Conservation (phyloP, 2,888 invertebrate species). For the Melanostoma mellinum region DNA sequence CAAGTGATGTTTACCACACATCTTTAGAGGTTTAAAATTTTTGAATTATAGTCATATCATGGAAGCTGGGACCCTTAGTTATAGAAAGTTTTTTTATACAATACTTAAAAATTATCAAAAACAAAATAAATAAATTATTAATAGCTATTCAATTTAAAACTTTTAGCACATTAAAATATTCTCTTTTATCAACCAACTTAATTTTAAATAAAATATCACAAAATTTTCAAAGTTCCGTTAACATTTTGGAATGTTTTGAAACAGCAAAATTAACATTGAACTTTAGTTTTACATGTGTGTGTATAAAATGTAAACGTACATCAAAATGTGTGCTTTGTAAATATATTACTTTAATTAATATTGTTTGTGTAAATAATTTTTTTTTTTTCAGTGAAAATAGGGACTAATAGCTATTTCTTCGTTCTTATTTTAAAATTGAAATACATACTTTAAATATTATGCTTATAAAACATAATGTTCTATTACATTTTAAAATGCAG, state of each 20-base stretch:
- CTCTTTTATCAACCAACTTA: slow-evolving; percentile 23
- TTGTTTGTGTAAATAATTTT: too few species aligned
- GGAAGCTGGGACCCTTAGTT: too few species aligned
- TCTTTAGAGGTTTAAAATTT: too few species aligned
- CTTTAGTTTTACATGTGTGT: slow-evolving; percentile 18
- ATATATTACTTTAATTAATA: slow-evolving; percentile 21
- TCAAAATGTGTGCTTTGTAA: slow-evolving; percentile 50
- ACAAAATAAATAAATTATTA: slow-evolving; percentile 19
- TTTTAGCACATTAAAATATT: slow-evolving; percentile 3
- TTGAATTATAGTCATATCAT: too few species aligned
- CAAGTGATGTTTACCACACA: too few species aligned
- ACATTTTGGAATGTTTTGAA: slow-evolving; percentile 48
- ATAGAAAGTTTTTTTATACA: too few species aligned
- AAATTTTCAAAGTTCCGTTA: slow-evolving; percentile 52
- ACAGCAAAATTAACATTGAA: slow-evolving; percentile 44
- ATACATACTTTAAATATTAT: slow-evolving; percentile 18
- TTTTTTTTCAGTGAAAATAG: too few species aligned
- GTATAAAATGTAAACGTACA: too few species aligned
- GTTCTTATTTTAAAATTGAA: background rate
- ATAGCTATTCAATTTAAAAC: slow-evolving; percentile 19
- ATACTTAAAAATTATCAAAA: too few species aligned
- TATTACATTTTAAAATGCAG: slow-evolving; percentile 39
- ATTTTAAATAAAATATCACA: slow-evolving; percentile 67
- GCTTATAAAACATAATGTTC: too few species aligned
- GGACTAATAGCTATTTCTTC: background rate